Percentiles rank a stretch among this genome's conserved stretches.
Conservation (phyloP, 2,888 invertebrate species). For the Tenodera sinensis region DNA sequence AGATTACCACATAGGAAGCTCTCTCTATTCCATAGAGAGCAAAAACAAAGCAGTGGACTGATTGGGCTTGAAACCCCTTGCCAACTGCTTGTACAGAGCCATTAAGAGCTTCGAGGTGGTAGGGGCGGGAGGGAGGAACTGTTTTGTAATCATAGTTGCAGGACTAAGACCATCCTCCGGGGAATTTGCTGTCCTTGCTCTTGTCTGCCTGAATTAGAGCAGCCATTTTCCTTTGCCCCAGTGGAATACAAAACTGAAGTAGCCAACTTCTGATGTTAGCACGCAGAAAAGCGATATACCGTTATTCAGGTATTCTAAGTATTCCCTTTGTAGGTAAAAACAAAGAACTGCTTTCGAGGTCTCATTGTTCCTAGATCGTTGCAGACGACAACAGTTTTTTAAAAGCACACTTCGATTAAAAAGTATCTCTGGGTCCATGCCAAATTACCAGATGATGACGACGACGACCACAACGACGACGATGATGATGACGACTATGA, state of each 20-base stretch:
- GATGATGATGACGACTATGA: too few species aligned
- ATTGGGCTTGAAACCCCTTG: background rate
- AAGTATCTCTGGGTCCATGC: too few species aligned
- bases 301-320: background rate
- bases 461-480: too few species aligned
- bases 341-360: background rate
- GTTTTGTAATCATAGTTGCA: background rate
- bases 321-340: background rate
- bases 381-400: too few species aligned
- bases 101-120: background rate
- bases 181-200: background rate
- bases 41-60: background rate
- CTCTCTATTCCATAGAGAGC: background rate
- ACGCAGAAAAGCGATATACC: background rate
- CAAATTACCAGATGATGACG: too few species aligned
- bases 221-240: background rate
- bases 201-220: background rate
- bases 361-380: too few species aligned
- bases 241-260: background rate
- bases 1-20: background rate
- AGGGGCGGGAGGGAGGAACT: background rate
- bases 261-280: background rate
- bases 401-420: too few species aligned
- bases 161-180: background rate
- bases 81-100: background rate